phyloP scores from a whole-genome alignment of 2,797 vertebrate species.

The Muraenolepis orangiensis region DNA sequence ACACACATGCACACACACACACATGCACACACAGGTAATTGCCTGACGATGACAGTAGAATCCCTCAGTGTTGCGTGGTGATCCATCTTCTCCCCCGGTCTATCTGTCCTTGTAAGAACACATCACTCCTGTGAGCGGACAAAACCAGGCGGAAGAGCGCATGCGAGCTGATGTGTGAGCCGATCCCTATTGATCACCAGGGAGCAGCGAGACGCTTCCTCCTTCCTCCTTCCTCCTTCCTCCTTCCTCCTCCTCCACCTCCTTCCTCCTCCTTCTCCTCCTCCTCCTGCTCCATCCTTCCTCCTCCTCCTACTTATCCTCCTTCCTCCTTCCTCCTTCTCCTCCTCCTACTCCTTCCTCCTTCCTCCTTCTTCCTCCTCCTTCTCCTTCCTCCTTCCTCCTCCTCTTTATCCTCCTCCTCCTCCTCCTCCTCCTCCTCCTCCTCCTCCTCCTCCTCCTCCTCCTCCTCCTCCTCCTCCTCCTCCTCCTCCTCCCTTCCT shows the following conservation, averaged over 20 bases:
- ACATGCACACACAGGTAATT: conserved; percentile 51
- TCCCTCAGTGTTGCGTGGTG: conserved; percentile 52
- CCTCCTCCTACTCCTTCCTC: too few relatives aligned
- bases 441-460: too few relatives aligned
- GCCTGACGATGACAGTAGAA: conserved; percentile 56
- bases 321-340: too few relatives aligned
- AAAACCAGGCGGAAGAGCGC: conserved; percentile 26
- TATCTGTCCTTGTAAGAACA: conserved; percentile 59
- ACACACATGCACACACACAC: conserved; percentile 15
- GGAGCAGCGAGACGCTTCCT: conserved; percentile 4
- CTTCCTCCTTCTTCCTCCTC: too few relatives aligned
- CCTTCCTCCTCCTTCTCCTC: not conserved
- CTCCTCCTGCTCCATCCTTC: too few relatives aligned
- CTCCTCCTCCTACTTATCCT: too few relatives aligned
- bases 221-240: not conserved
- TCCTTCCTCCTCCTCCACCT: conserved; percentile 15
- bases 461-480: too few relatives aligned
- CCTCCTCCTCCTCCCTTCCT: too few relatives aligned
- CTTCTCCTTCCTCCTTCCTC: too few relatives aligned
- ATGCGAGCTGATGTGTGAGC: conserved; percentile 25
- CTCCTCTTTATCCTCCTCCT: too few relatives aligned
- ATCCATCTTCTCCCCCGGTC: conserved; percentile 64
- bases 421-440: too few relatives aligned
- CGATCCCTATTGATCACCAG: conserved; percentile 41
- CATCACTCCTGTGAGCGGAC: conserved; percentile 40